phyloP scores from a whole-genome alignment of 2,888 invertebrate species.

The Noctua fimbriata region DNA sequence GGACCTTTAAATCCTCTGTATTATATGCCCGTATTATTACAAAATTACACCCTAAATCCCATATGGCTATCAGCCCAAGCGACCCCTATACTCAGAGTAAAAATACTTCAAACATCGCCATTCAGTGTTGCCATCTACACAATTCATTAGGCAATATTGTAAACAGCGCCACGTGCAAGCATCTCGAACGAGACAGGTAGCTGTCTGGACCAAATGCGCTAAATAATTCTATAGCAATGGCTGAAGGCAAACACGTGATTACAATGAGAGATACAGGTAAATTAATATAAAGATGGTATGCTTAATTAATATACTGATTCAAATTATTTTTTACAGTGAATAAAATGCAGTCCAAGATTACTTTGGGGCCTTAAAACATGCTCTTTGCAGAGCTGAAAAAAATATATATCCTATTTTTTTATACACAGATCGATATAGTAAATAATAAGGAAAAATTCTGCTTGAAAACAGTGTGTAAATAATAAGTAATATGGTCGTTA shows the following conservation, averaged over 20 bases:
- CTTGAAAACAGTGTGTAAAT: constrained; percentile 1
- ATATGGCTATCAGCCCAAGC: not conserved
- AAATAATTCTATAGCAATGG: not conserved
- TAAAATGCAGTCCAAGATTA: not conserved
- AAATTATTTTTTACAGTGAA: not conserved
- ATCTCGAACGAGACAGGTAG: not conserved
- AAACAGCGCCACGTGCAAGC: not conserved
- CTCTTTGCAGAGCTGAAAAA: not conserved
- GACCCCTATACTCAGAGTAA: not conserved
- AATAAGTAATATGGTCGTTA: not conserved
- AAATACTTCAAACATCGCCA: not conserved
- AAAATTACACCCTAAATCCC: not conserved
- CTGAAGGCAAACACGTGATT: not conserved
- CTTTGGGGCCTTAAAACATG: not conserved
- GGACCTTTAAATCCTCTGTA: not conserved
- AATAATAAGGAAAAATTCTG: not conserved
- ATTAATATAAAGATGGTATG: not conserved
- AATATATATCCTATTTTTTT: not conserved
- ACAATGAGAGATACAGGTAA: not conserved
- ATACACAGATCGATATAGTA: not conserved
- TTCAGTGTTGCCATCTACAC: not conserved
- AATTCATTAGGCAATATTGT: not conserved
- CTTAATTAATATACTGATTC: not conserved
- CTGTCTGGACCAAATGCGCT: not conserved
- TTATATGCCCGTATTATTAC: not conserved